These are phyloP conservation scores for Aquatica leii DNA, from an alignment of 2,888 invertebrate genomes.

Conservation along the genomic window DNA sequence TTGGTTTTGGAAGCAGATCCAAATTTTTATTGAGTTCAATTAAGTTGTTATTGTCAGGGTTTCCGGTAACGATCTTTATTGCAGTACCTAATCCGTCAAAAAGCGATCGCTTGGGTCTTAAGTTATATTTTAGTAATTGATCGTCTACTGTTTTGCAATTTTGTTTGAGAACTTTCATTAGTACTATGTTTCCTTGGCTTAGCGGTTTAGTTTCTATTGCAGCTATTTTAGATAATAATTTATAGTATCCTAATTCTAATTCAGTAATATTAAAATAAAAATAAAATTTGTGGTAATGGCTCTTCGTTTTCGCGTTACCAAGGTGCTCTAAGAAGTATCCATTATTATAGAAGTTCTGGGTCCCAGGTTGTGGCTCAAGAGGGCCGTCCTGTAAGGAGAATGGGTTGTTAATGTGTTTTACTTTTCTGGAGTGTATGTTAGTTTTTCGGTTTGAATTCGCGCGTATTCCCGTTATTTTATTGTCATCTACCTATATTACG, in stretches of 20 bases:
- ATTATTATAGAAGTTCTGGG: background rate
- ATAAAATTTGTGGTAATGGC: slow-evolving; percentile 40
- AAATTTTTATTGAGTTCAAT: slow-evolving; percentile 5
- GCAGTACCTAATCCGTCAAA: background rate
- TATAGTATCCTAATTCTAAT: slow-evolving; percentile 30
- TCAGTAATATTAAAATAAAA: slow-evolving; percentile 41
- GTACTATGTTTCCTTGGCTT: too few relatives aligned
- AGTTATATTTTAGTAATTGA: background rate
- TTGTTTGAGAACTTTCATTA: background rate
- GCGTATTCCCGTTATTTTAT: slow-evolving; percentile 4
- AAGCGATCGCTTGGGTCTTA: background rate
- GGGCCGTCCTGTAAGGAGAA: background rate
- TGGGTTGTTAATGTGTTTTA: background rate
- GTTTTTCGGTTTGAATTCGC: background rate
- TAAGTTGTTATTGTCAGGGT: slow-evolving; percentile 3
- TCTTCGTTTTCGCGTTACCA: too few relatives aligned
- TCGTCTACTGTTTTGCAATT: background rate
- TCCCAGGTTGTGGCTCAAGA: background rate
- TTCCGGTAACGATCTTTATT: slow-evolving; percentile 12
- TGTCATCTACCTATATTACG: background rate
- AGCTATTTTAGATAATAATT: slow-evolving; percentile 22
- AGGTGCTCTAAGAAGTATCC: too few relatives aligned
- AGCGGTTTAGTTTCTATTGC: background rate
- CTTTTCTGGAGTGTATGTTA: background rate
- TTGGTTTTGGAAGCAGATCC: slow-evolving; percentile 21